phyloP scores from a whole-genome alignment of 2,888 invertebrate genomes.

The Listrodromus nycthemerus region DNA sequence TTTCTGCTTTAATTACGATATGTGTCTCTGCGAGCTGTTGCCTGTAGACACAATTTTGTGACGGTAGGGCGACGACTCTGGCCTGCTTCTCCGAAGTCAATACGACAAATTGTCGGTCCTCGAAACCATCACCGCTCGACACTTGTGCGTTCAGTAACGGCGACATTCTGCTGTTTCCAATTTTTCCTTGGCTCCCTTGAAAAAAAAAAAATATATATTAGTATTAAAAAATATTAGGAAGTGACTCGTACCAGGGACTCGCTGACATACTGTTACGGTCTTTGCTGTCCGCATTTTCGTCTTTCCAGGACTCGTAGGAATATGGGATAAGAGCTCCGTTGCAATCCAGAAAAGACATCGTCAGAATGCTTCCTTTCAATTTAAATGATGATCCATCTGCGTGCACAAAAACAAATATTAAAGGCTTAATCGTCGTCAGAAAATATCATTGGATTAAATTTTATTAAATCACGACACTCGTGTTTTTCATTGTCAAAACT shows the following conservation, averaged over 20 bases:
- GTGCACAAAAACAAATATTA: conserved; percentile 63
- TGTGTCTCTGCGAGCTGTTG: conserved; percentile 96
- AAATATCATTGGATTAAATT: neutral
- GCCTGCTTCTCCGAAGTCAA: conserved; percentile 98
- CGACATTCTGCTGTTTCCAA: conserved; percentile 89
- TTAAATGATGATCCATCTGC: conserved; percentile 98
- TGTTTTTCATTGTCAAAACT: too few species aligned
- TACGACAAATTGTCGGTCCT: conserved; percentile 96
- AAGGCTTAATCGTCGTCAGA: neutral
- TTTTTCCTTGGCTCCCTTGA: conserved; percentile 78
- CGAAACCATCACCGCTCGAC: conserved; percentile 85
- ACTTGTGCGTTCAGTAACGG: conserved; percentile 87
- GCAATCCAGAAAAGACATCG: conserved; percentile 98
- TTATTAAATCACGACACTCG: neutral
- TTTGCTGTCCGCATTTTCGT: conserved; percentile 90
- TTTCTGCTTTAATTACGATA: conserved; percentile 97
- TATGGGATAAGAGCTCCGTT: conserved; percentile 96
- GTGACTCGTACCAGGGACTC: neutral
- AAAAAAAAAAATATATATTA: neutral
- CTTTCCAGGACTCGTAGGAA: conserved; percentile 96
- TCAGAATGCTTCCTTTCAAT: conserved; percentile 97
- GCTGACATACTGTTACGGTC: conserved; percentile 80
- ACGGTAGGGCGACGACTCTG: conserved; percentile 96
- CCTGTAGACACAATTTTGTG: conserved; percentile 97
- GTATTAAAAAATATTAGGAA: neutral